Evolutionary conservation across 2,113 vertebrate species (phyloP).

Genomic region (Poeciliopsis turrubarensis): DNA sequence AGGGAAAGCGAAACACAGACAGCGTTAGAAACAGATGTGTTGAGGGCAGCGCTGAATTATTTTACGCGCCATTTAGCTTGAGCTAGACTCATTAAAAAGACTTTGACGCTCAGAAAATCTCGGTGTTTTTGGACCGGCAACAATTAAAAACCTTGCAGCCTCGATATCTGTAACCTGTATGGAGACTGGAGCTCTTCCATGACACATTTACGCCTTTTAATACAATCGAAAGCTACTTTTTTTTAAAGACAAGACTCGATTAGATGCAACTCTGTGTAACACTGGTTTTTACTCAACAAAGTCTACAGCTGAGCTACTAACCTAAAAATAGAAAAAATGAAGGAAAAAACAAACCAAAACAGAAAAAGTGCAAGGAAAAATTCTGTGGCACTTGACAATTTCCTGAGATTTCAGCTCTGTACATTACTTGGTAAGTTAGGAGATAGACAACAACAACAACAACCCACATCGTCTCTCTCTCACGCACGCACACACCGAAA

Average conservation of each 20-base stretch:
- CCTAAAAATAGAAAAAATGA: slow-evolving; percentile 25
- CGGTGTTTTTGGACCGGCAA: background rate
- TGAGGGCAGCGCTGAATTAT: background rate
- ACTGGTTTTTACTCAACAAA: slow-evolving; percentile 23
- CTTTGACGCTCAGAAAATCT: background rate
- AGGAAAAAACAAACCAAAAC: background rate
- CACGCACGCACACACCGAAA: slow-evolving; percentile 6
- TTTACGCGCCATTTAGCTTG: background rate
- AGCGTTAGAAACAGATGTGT: background rate
- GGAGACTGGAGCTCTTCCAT: no score
- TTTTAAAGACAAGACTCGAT: background rate
- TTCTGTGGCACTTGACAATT: slow-evolving; percentile 39
- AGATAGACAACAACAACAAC: slow-evolving; percentile 26
- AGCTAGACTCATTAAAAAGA: background rate
- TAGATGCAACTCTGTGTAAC: slow-evolving; percentile 13
- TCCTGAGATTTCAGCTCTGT: slow-evolving; percentile 54
- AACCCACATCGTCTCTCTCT: slow-evolving; percentile 6
- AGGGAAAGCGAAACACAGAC: background rate
- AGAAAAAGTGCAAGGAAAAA: slow-evolving; percentile 46
- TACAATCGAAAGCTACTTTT: background rate
- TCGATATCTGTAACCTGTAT: background rate
- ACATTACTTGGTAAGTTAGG: slow-evolving; percentile 45
- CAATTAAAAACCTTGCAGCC: background rate
- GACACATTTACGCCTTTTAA: background rate
- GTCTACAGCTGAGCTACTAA: slow-evolving; percentile 36